Evolutionary conservation across 2,797 vertebrate species (phyloP), one percentile per base, ranked within the genome.

Genomic region (Coluber constrictor): DNA sequence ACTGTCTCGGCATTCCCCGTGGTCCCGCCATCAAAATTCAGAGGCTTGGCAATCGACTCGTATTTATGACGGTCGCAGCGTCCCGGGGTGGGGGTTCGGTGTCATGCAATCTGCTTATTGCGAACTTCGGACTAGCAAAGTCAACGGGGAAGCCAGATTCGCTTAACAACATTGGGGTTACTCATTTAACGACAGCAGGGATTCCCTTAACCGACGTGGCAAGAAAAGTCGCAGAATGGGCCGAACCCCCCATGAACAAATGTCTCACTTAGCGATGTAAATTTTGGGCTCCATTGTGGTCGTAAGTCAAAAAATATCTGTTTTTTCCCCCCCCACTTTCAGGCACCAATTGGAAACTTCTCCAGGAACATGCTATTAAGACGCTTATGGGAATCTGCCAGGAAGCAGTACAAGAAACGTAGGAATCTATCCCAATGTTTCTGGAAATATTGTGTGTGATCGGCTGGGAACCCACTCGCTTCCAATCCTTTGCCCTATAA

Each of bases 381-480:
- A 32, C 96, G 94, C 23, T 92, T 97, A 90, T 66, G 97, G 94
- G 93, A 92, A 87, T 96, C 96, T 95, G 94, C 95, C 83, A 96
- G 96, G 91, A 98, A 97, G 91, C 97, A 96, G 61, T 93, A 94
- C 32, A 96, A 97, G 95, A 98, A 98, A 94, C 97, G 96, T 0
- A 96, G 95, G n/a, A 94, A 96, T 15, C 94, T 97, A 74, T 97
- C 97, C 0, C 97, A 98, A 51, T 98, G 98, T 94, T 98, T 98
- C 96, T 98, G 98, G 98, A 98, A 98, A 95, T 98, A 98, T 0
- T 98, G 98, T 0, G 97, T 98, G 91, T 98, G 91, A 97, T 66
- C 10, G 90, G 27, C 55, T 10, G 47, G 91, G 83, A 43, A 20
- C 13, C 47, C 5, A 16, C 3, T 11, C n/a, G 61, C 37, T 0